These are phyloP conservation scores for Tetragonisca angustula DNA, from an alignment of 2,888 invertebrate genomes.

Conservation along the genomic window DNA sequence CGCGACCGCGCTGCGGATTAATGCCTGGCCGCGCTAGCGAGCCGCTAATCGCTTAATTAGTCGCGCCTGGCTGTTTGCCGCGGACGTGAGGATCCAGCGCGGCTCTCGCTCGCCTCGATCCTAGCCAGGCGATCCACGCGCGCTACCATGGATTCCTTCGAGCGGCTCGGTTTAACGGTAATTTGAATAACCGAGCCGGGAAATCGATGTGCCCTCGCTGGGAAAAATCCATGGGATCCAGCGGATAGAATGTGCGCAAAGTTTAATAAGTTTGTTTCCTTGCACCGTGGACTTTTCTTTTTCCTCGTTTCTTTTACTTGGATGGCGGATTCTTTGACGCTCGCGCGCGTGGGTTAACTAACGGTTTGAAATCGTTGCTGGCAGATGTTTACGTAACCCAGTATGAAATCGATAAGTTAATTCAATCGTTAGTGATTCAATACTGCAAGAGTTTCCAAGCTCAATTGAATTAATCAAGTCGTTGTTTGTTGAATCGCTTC, in stretches of 20 bases:
- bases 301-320: not conserved
- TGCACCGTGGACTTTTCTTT: not conserved
- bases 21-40: constrained; percentile 24
- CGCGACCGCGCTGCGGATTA: constrained; percentile 35
- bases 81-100: constrained; percentile 15
- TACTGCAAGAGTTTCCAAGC: not conserved
- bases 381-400: not conserved
- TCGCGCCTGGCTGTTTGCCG: constrained; percentile 26
- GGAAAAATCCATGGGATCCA: constrained; percentile 21
- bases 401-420: not conserved
- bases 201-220: constrained; percentile 19
- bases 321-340: not conserved
- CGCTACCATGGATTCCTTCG: constrained; percentile 28
- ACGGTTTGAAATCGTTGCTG: constrained; percentile 5
- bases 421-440: not conserved
- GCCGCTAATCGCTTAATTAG: constrained; percentile 65
- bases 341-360: not conserved
- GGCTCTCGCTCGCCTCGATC: constrained; percentile 11
- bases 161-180: constrained; percentile 37
- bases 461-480: not conserved
- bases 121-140: not conserved
- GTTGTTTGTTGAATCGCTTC: too few relatives aligned
- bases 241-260: constrained; percentile 7
- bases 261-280: constrained; percentile 20
- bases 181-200: constrained; percentile 36